These are phyloP conservation scores for Eurytoma californica DNA, from an alignment of 2,888 invertebrate species.

Conservation along the genomic window DNA sequence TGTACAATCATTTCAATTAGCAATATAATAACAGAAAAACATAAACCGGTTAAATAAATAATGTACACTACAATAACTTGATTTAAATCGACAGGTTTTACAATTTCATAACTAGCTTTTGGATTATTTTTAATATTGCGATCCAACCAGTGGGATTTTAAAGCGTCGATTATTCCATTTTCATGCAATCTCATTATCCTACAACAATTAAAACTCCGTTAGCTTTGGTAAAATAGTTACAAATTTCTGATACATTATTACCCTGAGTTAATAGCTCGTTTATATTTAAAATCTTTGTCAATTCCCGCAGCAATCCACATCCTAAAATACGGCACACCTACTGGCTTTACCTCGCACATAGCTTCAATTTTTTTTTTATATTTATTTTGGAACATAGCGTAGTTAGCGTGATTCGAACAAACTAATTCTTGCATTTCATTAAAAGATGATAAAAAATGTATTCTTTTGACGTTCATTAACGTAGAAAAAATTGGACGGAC, in stretches of 20 bases:
- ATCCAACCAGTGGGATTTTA: neutral
- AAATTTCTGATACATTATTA: slow-evolving; percentile 40
- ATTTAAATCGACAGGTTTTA: neutral
- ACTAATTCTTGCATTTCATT: slow-evolving; percentile 46
- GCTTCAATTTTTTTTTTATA: slow-evolving; percentile 45
- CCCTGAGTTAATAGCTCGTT: slow-evolving; percentile 59
- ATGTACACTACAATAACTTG: neutral
- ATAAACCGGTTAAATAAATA: neutral
- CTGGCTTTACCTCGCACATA: slow-evolving; percentile 53
- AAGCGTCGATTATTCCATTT: slow-evolving; percentile 8
- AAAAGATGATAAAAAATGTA: neutral
- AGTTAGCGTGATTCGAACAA: slow-evolving; percentile 42
- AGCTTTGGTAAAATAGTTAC: no score
- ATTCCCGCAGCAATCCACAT: slow-evolving; percentile 57
- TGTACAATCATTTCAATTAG: neutral
- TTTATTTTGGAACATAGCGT: slow-evolving; percentile 35
- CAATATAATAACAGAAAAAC: neutral
- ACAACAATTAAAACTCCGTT: neutral
- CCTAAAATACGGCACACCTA: slow-evolving; percentile 19
- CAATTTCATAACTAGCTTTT: neutral
- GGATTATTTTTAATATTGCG: neutral
- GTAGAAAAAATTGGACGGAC: neutral
- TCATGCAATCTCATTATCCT: slow-evolving; percentile 22
- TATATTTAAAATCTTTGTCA: slow-evolving; percentile 57
- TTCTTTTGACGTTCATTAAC: neutral